Evolutionary conservation across 2,113 vertebrate genomes (phyloP).

Genomic region (Tricholaema leucomelas): DNA sequence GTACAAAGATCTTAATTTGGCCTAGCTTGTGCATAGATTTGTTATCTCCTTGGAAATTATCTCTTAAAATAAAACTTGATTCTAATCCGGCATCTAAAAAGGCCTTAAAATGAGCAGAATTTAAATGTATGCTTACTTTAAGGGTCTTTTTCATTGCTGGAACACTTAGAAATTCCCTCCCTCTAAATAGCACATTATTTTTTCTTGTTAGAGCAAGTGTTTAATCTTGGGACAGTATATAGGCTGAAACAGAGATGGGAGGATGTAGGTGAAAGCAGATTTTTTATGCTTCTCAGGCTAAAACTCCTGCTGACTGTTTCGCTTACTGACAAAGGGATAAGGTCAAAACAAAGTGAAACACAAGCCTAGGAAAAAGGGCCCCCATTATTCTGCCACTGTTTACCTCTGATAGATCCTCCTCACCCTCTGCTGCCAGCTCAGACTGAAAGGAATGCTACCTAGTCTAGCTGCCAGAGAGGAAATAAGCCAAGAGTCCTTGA

Average conservation of each 20-base stretch:
- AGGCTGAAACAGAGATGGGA: neutral
- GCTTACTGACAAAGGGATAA: neutral
- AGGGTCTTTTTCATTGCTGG: neutral
- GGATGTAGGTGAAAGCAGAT: neutral
- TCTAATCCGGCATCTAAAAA: neutral
- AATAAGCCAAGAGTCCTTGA: neutral
- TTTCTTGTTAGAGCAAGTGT: neutral
- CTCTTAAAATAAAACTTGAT: neutral
- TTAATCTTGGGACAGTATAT: neutral
- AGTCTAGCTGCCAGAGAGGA: conserved; percentile 1
- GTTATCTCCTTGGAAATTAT: neutral
- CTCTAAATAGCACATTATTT: neutral
- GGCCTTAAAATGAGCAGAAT: neutral
- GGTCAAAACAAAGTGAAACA: neutral
- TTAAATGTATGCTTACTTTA: neutral
- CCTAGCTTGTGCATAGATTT: neutral
- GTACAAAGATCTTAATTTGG: neutral
- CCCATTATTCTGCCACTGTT: neutral
- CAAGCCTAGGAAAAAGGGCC: neutral
- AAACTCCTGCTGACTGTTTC: neutral
- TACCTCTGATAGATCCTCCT: neutral
- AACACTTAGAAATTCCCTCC: neutral
- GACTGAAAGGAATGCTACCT: neutral
- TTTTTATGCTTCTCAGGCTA: neutral
- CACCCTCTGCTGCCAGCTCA: conserved; percentile 5